Conservation (phyloP, 1,140 invertebrate genomes). For the Drosophila paulistorum region DNA sequence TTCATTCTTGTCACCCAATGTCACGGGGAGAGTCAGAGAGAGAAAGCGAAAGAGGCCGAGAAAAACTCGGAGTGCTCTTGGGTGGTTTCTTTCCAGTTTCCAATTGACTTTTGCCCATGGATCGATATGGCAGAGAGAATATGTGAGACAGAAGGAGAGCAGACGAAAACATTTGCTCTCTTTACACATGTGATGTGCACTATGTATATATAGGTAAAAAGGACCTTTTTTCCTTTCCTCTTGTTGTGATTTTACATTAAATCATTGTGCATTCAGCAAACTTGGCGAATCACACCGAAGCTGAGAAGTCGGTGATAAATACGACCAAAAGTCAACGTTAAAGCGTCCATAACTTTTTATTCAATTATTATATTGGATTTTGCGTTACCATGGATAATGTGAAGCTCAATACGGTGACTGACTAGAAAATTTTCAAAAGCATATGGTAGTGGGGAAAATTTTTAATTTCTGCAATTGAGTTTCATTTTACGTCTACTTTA, state of each 20-base stretch:
- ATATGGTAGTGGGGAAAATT: background rate
- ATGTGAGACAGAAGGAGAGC: slow-evolving; percentile 21
- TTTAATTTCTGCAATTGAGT: too few relatives aligned
- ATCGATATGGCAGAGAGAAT: slow-evolving; percentile 60
- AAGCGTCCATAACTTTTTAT: slow-evolving; percentile 67
- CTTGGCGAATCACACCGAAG: slow-evolving; percentile 39
- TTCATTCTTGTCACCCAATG: slow-evolving; percentile 60
- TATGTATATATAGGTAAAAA: slow-evolving; percentile 12
- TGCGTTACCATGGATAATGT: slow-evolving; percentile 54
- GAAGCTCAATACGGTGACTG: slow-evolving; percentile 33
- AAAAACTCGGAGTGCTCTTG: slow-evolving; percentile 27
- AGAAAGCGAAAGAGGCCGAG: background rate
- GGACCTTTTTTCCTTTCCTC: slow-evolving; percentile 10
- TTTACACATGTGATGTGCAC: slow-evolving; percentile 68
- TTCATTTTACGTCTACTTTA: too few relatives aligned
- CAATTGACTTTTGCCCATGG: slow-evolving; percentile 73
- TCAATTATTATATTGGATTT: slow-evolving; percentile 70
- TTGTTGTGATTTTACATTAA: slow-evolving; percentile 65
- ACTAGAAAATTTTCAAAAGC: background rate
- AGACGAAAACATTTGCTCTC: slow-evolving; percentile 20
- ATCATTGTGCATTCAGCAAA: slow-evolving; percentile 77
- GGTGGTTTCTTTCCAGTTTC: slow-evolving; percentile 78
- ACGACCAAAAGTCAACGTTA: slow-evolving; percentile 51
- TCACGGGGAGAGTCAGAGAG: slow-evolving; percentile 28
- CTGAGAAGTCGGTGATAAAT: background rate